Base-by-base conservation (phyloP, 1,140 invertebrate genomes). In the Drosophila ohnishii region DNA sequence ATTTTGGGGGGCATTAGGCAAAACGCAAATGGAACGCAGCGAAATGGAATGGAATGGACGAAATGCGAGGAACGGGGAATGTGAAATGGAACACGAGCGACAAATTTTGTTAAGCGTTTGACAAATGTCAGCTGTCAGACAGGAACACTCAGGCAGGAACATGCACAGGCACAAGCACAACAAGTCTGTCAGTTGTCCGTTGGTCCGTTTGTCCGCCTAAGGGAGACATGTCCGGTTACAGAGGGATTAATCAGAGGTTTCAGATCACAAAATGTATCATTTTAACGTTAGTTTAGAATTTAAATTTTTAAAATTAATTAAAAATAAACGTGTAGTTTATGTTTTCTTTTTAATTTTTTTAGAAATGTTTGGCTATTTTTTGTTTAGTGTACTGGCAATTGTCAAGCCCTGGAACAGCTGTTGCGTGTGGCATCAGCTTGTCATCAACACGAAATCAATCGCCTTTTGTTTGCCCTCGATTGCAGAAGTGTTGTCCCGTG, bases 121-220 rank as follows among this genome's bases (percentile, higher is more conserved):
- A 90, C 86, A 90, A 90, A 90, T 90, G 86, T 90, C 87, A 90
- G 82, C 86, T 90, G 87, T 90, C 82, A 86, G 79, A 80, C 48
- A 73, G 45, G 32, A 51, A 34, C 59, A 61, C 59, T 61, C 59
- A 37, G 47, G 47, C 58, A 50, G 30, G 32, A 60, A 48, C 44
- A 64, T 30, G 70, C 72, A 72, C 67, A 71, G 19, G 53, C 28
- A 32, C 10, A 79, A 78, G 50, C n/a, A n/a, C n/a, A n/a, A n/a
- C n/a, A n/a, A 79, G 50, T n/a, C 48, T 35, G 44, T 42, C 40
- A 28, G 6, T 28, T 62, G 61, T 40, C 30, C 63, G 62, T 22
- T 2, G 8, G 13, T 67, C 10, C 39, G n/a, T 40, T n/a, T 51
- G 53, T 61, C 39, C 42, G 48, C 35, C 30, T 8, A 25, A 42